Evolutionary conservation across 2,797 vertebrate genomes (phyloP).

Genomic region (Diplodus sargus): DNA sequence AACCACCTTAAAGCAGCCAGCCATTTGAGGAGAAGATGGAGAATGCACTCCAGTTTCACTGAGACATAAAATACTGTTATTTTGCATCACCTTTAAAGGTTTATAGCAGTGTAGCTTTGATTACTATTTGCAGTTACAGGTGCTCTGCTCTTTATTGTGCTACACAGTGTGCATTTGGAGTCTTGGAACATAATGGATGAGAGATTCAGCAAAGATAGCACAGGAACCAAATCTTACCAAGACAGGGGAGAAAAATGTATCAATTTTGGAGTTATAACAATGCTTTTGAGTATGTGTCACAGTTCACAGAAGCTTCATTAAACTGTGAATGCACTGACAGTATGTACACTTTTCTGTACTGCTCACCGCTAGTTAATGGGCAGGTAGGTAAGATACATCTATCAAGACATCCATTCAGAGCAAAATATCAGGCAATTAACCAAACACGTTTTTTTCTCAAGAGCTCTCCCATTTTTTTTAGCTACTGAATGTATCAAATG

Average conservation of each 20-base stretch:
- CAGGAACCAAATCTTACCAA: conserved; percentile 1
- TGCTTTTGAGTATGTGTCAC: conserved; percentile 7
- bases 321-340: conserved; percentile 15
- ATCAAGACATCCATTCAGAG: conserved; percentile 36
- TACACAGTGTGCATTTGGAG: not conserved
- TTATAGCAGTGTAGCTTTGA: conserved; percentile 25
- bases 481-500: not conserved
- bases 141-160: conserved; percentile 19
- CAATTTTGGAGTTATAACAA: conserved; percentile 17
- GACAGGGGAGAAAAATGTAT: conserved; percentile 1
- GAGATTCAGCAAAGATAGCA: conserved; percentile 13
- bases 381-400: conserved; percentile 13
- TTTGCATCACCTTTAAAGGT: conserved; percentile 25
- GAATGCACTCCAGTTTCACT: conserved; percentile 22
- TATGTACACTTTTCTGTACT: conserved; percentile 7
- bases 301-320: conserved; percentile 17
- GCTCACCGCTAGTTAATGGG: conserved; percentile 17
- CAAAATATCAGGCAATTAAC: conserved; percentile 35
- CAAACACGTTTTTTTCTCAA: not conserved
- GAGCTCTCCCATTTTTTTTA: not conserved
- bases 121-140: conserved; percentile 25
- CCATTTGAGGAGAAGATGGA: conserved; percentile 37
- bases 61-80: conserved; percentile 25
- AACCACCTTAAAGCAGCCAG: conserved; percentile 42
- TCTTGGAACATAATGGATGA: conserved; percentile 12